phyloP scores from a whole-genome alignment of 2,797 vertebrate species.

The Aeoliscus strigatus region DNA sequence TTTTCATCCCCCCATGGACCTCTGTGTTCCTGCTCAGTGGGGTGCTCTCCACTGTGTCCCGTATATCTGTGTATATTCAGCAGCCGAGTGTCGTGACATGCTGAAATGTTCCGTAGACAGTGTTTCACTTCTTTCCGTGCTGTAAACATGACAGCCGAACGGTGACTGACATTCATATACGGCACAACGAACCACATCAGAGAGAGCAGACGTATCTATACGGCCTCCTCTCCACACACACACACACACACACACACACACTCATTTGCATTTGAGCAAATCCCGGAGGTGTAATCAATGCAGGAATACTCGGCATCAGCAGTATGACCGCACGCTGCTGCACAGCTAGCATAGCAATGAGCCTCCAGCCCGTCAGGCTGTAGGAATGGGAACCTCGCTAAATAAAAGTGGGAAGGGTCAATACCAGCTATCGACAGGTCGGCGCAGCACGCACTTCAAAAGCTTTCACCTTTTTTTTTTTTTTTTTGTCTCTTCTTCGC shows the following conservation, averaged over 20 bases:
- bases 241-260: conserved; percentile 17
- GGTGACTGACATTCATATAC: too few species aligned
- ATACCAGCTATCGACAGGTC: conserved; percentile 72
- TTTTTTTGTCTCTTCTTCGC: conserved; percentile 25
- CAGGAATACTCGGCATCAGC: conserved; percentile 72
- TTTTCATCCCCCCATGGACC: conserved; percentile 25
- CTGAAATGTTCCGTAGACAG: conserved; percentile 6
- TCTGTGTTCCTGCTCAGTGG: too few species aligned
- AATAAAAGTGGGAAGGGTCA: conserved; percentile 77
- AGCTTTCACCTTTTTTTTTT: conserved; percentile 19
- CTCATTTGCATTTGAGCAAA: conserved; percentile 71
- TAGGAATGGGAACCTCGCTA: conserved; percentile 69
- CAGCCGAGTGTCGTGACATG: conserved; percentile 10
- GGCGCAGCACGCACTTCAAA: conserved; percentile 70
- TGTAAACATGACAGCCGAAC: too few species aligned
- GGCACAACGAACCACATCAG: conserved; percentile 2
- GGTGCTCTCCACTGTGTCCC: conserved; percentile 6
- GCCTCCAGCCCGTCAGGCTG: conserved; percentile 52
- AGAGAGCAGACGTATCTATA: conserved; percentile 14
- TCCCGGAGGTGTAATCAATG: conserved; percentile 77
- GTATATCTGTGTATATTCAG: conserved; percentile 9
- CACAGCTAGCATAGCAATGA: conserved; percentile 66
- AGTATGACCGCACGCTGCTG: conserved; percentile 65
- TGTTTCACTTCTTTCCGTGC: too few species aligned
- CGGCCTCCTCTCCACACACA: not conserved